phyloP scores from a whole-genome alignment of 1,140 invertebrate species.

The Whitmania pigra region DNA sequence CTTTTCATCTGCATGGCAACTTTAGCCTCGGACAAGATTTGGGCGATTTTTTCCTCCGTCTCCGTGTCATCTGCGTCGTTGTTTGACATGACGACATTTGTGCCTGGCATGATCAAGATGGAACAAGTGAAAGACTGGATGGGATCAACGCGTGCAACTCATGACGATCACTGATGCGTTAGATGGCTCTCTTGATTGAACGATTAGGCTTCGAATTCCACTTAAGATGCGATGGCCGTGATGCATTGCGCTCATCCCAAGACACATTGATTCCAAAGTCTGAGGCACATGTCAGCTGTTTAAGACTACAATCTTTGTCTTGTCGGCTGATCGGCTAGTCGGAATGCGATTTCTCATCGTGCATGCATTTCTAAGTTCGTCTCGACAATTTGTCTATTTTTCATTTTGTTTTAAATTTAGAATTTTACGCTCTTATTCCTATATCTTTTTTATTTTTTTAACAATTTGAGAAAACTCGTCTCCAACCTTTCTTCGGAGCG shows the following conservation, averaged over 20 bases:
- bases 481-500: slow-evolving; percentile 91
- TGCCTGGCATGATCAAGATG: slow-evolving; percentile 21
- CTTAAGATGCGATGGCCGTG: slow-evolving; percentile 9
- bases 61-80: slow-evolving; percentile 54
- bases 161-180: not conserved
- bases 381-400: not conserved
- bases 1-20: slow-evolving; percentile 44
- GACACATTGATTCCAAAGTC: not conserved
- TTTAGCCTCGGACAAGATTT: slow-evolving; percentile 76
- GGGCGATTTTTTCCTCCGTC: slow-evolving; percentile 80
- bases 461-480: not conserved
- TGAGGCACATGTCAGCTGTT: not conserved
- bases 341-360: no score
- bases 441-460: not conserved
- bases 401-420: not conserved
- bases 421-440: not conserved
- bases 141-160: not conserved
- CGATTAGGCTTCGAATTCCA: slow-evolving; percentile 12
- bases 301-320: no score
- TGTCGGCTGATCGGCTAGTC: no score
- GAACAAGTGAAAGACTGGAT: slow-evolving; percentile 14
- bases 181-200: slow-evolving; percentile 4
- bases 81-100: slow-evolving; percentile 16
- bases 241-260: slow-evolving; percentile 1
- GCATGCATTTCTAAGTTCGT: no score